These are phyloP conservation scores for Pandion haliaetus DNA, from an alignment of 2,113 vertebrate genomes.

Conservation along the genomic window DNA sequence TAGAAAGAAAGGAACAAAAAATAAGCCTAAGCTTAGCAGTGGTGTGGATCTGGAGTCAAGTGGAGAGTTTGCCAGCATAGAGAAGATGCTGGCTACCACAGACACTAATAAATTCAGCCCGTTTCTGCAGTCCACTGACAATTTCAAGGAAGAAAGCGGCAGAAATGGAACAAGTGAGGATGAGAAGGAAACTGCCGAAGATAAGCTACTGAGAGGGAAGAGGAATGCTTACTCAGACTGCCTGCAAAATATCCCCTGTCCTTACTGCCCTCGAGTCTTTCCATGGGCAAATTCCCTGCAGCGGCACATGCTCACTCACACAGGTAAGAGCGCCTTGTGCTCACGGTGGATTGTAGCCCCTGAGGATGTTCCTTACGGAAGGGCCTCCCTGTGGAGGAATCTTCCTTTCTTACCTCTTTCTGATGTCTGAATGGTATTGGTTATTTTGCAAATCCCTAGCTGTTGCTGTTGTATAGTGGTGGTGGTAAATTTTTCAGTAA, in stretches of 20 bases:
- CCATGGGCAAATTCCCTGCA: constrained; percentile 95
- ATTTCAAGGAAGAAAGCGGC: constrained; percentile 66
- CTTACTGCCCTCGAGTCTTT: constrained; percentile 91
- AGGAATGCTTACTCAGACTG: constrained; percentile 91
- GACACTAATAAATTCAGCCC: constrained; percentile 95
- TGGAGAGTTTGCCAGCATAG: constrained; percentile 96
- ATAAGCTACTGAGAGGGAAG: constrained; percentile 83
- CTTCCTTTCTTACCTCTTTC: not conserved
- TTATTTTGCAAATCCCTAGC: not conserved
- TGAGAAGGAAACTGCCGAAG: constrained; percentile 75
- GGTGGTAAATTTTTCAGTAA: not conserved
- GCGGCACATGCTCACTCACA: constrained; percentile 95
- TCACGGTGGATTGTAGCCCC: not conserved
- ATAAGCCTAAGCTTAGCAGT: constrained; percentile 54
- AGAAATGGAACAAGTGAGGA: constrained; percentile 74
- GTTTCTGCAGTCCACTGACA: constrained; percentile 83
- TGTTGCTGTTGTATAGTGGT: not conserved
- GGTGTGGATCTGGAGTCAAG: constrained; percentile 92
- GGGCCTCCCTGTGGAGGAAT: not conserved
- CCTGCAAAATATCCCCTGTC: constrained; percentile 91
- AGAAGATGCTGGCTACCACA: constrained; percentile 96
- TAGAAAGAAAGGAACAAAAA: constrained; percentile 72
- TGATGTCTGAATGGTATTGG: not conserved
- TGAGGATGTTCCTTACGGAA: not conserved
- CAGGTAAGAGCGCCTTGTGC: constrained; percentile 77